Percentiles rank a stretch among this genome's conserved stretches.
These are phyloP conservation scores for Rambutsinella grinnellia DNA, from an alignment of 2,888 invertebrate genomes.

Conservation along the genomic window DNA sequence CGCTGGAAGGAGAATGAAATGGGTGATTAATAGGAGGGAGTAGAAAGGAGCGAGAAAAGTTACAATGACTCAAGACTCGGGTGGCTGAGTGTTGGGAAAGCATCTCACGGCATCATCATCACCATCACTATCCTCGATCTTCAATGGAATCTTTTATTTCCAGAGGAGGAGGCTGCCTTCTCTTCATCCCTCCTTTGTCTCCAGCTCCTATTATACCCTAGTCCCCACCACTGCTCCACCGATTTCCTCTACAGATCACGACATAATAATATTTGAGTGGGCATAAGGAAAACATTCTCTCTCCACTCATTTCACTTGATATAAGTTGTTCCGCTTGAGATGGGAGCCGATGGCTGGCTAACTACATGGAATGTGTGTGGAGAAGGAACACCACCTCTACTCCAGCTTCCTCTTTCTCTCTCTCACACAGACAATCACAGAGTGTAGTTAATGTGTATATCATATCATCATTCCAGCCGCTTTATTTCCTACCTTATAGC, in stretches of 20 bases:
- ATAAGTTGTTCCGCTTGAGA: too few relatives aligned
- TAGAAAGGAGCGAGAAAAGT: constrained; percentile 21
- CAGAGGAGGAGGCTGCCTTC: too few relatives aligned
- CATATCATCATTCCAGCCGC: constrained; percentile 40
- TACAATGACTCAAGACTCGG: constrained; percentile 15
- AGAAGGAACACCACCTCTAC: background rate
- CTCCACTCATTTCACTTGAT: too few relatives aligned
- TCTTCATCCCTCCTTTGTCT: background rate
- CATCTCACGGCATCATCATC: constrained; percentile 3
- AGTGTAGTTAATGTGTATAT: constrained; percentile 52
- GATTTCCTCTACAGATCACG: background rate
- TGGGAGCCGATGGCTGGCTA: background rate
- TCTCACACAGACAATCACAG: constrained; percentile 23
- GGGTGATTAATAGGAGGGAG: constrained; percentile 50
- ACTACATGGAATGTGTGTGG: background rate
- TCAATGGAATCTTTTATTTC: constrained; percentile 1
- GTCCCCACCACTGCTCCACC: background rate
- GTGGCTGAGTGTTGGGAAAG: background rate
- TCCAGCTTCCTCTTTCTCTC: constrained; percentile 3
- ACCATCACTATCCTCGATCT: background rate
- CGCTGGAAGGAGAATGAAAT: constrained; percentile 43
- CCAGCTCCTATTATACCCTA: background rate
- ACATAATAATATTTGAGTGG: background rate
- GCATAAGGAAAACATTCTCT: background rate
- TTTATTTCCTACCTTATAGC: background rate